Conservation (phyloP, 2,797 vertebrate species). For the Microctenopoma stevenorrisi region DNA sequence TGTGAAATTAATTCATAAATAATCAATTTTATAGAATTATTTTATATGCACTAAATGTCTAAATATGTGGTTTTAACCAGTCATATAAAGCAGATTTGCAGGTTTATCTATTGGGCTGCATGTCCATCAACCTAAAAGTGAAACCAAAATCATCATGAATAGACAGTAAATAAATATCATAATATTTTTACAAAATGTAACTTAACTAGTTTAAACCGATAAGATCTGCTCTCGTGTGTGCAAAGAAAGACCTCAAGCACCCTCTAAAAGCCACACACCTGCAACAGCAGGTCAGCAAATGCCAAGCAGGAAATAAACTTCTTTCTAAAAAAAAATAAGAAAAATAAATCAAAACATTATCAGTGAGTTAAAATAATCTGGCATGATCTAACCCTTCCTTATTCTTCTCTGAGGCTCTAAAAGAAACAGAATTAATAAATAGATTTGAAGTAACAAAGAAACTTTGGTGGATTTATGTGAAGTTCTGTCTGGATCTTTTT, state of each 20-base stretch:
- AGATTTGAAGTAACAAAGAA: conserved; percentile 25
- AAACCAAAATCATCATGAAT: conserved; percentile 31
- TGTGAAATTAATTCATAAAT: conserved; percentile 18
- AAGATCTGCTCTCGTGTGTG: conserved; percentile 41
- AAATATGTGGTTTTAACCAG: neutral
- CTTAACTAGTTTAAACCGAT: conserved; percentile 43
- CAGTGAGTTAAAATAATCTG: neutral
- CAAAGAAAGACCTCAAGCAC: conserved; percentile 27
- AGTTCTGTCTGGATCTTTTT: conserved; percentile 23
- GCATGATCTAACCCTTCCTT: neutral
- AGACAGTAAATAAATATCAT: too few relatives aligned
- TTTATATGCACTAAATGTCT: neutral
- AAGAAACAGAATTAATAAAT: conserved; percentile 28
- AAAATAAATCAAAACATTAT: neutral
- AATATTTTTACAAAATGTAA: neutral
- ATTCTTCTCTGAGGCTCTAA: conserved; percentile 21
- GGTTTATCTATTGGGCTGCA: neutral
- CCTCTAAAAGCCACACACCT: conserved; percentile 43
- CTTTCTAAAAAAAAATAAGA: neutral
- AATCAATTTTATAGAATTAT: neutral
- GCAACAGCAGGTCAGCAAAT: conserved; percentile 47
- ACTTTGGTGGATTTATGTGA: conserved; percentile 25
- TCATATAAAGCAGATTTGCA: neutral
- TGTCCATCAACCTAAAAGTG: conserved; percentile 10
- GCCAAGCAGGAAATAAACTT: conserved; percentile 6